Evolutionary conservation across 2,797 vertebrate genomes (phyloP).

Genomic region (Cynopterus sphinx): DNA sequence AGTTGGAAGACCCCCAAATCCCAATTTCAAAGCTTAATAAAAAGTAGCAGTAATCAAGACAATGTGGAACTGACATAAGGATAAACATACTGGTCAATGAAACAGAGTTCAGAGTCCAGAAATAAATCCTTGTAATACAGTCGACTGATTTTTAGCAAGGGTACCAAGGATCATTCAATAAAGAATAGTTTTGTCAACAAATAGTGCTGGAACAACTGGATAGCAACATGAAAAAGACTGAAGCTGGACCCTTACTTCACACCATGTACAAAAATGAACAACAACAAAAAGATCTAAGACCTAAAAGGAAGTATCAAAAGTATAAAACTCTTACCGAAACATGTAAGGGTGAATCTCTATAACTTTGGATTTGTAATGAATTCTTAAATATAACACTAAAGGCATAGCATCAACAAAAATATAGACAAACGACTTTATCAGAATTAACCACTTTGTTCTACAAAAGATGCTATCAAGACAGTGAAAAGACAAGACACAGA

Average conservation of each 20-base stretch:
- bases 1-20: neutral
- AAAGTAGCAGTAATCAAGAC: neutral
- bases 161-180: neutral
- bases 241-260: neutral
- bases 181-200: neutral
- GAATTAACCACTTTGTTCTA: neutral
- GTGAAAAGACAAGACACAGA: neutral
- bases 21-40: neutral
- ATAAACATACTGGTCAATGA: neutral
- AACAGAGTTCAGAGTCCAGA: neutral
- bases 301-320: neutral
- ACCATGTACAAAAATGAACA: neutral
- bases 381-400: constrained; percentile 1
- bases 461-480: neutral
- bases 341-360: neutral
- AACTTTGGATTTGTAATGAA: neutral
- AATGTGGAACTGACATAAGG: neutral
- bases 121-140: neutral
- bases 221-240: neutral
- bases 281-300: neutral
- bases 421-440: neutral
- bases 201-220: neutral
- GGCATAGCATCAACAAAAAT: neutral
- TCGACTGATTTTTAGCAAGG: neutral
- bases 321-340: neutral